Evolutionary conservation across 2,797 vertebrate genomes (phyloP).

Genomic region (Megalops cyprinoides): DNA sequence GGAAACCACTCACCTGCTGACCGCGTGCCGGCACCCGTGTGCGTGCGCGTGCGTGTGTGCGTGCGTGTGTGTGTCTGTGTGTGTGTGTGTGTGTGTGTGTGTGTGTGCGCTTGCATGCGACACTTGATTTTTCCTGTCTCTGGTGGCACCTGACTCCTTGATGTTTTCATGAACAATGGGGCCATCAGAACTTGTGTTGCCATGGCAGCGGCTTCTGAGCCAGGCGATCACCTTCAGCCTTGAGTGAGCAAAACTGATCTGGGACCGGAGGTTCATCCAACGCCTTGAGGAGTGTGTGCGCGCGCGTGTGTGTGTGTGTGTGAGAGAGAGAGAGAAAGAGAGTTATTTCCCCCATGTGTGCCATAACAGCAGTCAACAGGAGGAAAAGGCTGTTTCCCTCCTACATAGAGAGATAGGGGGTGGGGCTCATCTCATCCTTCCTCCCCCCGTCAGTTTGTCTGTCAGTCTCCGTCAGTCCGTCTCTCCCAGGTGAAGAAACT

Average conservation of each 20-base stretch:
- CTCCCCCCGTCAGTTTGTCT: background rate
- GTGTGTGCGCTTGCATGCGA: background rate
- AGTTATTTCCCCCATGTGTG: background rate
- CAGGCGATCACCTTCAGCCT: background rate
- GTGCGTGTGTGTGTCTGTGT: constrained; percentile 5
- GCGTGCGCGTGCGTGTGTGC: constrained; percentile 6
- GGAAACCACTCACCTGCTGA: constrained; percentile 59
- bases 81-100: background rate
- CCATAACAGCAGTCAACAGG: background rate
- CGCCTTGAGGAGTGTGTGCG: background rate
- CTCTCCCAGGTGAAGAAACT: constrained; percentile 13
- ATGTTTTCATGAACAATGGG: background rate
- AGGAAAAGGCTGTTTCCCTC: background rate
- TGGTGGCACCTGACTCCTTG: constrained; percentile 7
- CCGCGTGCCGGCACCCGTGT: too few species aligned
- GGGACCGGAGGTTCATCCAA: background rate
- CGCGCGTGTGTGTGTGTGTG: background rate
- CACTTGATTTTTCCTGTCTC: background rate
- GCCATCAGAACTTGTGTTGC: constrained; percentile 1
- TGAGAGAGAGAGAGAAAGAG: background rate
- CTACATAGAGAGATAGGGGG: background rate
- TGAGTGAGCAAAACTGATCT: background rate
- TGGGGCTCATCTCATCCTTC: too few species aligned
- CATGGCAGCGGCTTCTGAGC: background rate
- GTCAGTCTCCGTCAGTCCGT: constrained; percentile 29